phyloP scores from a whole-genome alignment of 2,113 vertebrate genomes.

The Tichodroma muraria region DNA sequence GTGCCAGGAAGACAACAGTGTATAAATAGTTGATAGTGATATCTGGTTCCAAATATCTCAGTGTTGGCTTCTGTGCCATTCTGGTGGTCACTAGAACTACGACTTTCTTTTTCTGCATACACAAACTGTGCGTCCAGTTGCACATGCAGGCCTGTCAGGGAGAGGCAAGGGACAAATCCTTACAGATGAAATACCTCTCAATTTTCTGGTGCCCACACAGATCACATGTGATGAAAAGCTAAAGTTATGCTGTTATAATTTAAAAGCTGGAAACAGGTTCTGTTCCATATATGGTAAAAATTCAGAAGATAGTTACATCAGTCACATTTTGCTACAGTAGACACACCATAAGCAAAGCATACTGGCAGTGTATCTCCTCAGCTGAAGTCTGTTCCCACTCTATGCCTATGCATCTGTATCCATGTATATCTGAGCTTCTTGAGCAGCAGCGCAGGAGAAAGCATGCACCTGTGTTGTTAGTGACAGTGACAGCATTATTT shows the following conservation, averaged over 20 bases:
- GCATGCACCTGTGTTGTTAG: background rate
- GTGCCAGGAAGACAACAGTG: background rate
- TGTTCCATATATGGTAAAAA: background rate
- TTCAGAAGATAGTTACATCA: background rate
- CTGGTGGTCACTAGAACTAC: background rate
- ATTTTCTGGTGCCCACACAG: background rate
- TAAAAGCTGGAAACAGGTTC: background rate
- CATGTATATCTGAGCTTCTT: background rate
- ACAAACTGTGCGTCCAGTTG: background rate
- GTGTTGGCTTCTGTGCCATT: background rate
- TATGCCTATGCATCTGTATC: background rate
- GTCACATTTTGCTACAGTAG: background rate
- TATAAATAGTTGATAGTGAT: background rate
- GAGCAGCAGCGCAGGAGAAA: background rate
- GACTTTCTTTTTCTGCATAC: background rate
- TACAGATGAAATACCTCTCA: background rate
- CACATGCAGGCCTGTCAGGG: background rate
- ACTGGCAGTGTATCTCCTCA: background rate
- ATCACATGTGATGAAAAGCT: background rate
- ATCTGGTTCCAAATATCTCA: background rate
- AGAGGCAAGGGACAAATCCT: background rate
- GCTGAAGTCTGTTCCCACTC: background rate
- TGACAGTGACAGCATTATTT: background rate
- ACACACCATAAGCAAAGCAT: background rate
- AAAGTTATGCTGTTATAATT: background rate